These are phyloP conservation scores for Papilio machaon DNA, from an alignment of 1,140 invertebrate species.

Conservation along the genomic window DNA sequence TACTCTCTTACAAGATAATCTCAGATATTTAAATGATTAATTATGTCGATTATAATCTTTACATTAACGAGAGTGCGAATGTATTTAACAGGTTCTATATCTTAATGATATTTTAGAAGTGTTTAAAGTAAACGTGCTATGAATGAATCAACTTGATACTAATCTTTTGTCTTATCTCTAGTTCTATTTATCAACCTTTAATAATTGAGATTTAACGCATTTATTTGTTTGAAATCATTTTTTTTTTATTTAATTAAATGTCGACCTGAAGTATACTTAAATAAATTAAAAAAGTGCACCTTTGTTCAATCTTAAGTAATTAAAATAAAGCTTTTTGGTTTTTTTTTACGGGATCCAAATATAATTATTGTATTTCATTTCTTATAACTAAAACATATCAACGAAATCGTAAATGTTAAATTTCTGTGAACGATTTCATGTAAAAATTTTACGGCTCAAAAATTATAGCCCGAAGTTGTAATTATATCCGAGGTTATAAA, in stretches of 20 bases:
- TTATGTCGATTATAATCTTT: background rate
- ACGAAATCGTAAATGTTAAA: background rate
- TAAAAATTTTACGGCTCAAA: slow-evolving; percentile 6
- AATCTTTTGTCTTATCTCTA: background rate
- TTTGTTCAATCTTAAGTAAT: background rate
- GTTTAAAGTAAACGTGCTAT: background rate
- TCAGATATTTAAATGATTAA: slow-evolving; percentile 1
- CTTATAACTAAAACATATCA: background rate
- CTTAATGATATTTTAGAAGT: background rate
- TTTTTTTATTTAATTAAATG: background rate
- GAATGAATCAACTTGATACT: background rate
- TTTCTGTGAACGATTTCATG: background rate
- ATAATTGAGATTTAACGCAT: background rate
- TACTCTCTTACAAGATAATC: slow-evolving; percentile 9
- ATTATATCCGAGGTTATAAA: slow-evolving; percentile 11
- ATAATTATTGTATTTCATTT: background rate
- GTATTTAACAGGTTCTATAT: slow-evolving; percentile 8
- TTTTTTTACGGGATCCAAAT: background rate
- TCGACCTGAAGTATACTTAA: background rate
- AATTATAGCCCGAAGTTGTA: slow-evolving; percentile 13
- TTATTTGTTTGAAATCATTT: background rate
- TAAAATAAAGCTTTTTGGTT: background rate
- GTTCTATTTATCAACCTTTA: background rate
- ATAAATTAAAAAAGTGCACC: background rate
- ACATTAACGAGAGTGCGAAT: background rate